Conservation (phyloP, 1,140 invertebrate genomes). For the Cydia splendana region DNA sequence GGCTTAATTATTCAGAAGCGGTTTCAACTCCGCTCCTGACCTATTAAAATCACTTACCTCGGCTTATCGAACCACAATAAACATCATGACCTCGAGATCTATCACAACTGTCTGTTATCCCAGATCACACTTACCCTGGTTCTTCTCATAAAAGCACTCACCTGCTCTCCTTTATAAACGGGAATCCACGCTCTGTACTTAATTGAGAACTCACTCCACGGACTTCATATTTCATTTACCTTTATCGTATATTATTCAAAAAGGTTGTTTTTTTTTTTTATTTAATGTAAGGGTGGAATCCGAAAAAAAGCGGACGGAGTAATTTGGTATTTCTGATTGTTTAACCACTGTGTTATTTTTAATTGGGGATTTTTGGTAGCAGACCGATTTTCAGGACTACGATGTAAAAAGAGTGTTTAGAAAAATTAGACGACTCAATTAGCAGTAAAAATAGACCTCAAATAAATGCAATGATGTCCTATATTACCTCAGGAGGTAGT, state of each 20-base stretch:
- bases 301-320: neutral
- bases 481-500: no score
- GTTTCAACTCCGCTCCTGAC: slow-evolving; percentile 53
- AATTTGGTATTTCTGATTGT: slow-evolving; percentile 11
- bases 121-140: neutral
- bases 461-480: no score
- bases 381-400: neutral
- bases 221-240: slow-evolving; percentile 48
- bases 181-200: slow-evolving; percentile 39
- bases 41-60: neutral
- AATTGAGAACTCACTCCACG: slow-evolving; percentile 53
- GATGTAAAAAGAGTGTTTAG: neutral
- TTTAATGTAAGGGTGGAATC: slow-evolving; percentile 1
- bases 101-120: neutral
- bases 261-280: slow-evolving; percentile 29
- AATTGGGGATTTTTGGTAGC: neutral
- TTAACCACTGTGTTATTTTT: neutral
- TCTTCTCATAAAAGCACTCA: neutral
- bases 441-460: no score
- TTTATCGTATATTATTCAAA: slow-evolving; percentile 48
- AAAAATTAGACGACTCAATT: no score
- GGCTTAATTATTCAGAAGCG: slow-evolving; percentile 68
- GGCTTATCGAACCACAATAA: neutral
- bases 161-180: neutral
- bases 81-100: neutral